These are phyloP conservation scores for Megaceryle alcyon DNA, from an alignment of 2,797 vertebrate genomes.

Conservation along the genomic window DNA sequence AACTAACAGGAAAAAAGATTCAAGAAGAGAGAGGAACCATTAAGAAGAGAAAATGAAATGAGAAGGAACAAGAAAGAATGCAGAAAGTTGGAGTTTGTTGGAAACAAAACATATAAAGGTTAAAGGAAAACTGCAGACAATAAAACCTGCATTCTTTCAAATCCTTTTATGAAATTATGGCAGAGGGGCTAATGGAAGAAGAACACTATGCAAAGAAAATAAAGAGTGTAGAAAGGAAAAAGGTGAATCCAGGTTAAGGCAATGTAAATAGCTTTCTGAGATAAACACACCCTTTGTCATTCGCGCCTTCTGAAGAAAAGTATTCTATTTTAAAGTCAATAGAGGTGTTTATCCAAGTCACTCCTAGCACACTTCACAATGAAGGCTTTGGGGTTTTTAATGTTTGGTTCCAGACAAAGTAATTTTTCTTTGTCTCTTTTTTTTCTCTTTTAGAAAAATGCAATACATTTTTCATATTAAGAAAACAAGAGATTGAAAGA, in stretches of 20 bases:
- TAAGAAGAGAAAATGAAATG: not conserved
- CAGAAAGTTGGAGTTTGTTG: not conserved
- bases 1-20: not conserved
- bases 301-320: constrained; percentile 30
- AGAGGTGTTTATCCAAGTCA: constrained; percentile 30
- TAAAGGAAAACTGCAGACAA: not conserved
- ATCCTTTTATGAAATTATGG: not conserved
- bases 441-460: not conserved
- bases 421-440: not conserved
- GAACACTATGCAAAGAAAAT: not conserved
- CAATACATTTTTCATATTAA: constrained; percentile 20
- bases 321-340: constrained; percentile 34
- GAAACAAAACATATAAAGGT: not conserved
- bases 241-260: constrained; percentile 43
- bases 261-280: constrained; percentile 25
- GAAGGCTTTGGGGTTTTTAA: constrained; percentile 12
- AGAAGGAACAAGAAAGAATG: not conserved
- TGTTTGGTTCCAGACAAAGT: constrained; percentile 12
- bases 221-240: not conserved
- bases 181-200: not conserved
- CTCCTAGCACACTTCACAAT: not conserved
- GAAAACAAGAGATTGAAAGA: not conserved
- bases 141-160: not conserved
- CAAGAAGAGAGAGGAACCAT: not conserved
- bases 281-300: not conserved